Base-by-base conservation (phyloP, 2,113 vertebrate species). In the Tauraco erythrolophus region DNA sequence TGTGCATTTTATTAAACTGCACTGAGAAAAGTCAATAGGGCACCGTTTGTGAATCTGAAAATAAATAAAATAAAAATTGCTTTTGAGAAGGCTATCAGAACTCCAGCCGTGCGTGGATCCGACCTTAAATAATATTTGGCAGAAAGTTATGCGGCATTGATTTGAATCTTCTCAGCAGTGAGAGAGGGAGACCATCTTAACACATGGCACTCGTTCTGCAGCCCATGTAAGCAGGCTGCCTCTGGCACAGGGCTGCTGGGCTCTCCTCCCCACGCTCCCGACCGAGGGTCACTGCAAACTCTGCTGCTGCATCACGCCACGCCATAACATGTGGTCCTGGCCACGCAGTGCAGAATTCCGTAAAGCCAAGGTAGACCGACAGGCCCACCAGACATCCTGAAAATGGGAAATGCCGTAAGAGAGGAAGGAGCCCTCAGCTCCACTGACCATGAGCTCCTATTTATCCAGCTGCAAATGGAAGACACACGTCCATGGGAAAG, bases 271-370 rank as follows among this genome's bases (percentile, higher is more conserved):
- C 0, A 0, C 2, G 2, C 1, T 57, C 33, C 57, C 3, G 1
- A 21, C 0, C 0, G 33, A 88, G 64, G 21, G 14, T 66, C 50
- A 3, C 9, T 17, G n/a, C 1, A 5, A 72, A 50, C 37, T 19
- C 46, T 45, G 35, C 35, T 57, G n/a, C 53, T 11, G 2, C 25
- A 6, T 21, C 37, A 5, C 11, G 23, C 14, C 19, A 81, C 8
- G 3, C 19, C 8, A 1, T 24, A 43, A 19, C 53, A 50, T 0
- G 0, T 25, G 2, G 1, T 23, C 31, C 43, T 68, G 62, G 28
- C 19, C 28, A 14, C 8, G 7, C 16, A 31, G 33, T 6, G 35
- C 39, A 65, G 77, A 61, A 53, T n/a, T 88, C 75, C 81, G 25
- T 21, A 58, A 53, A 86, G 13, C 6, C 65, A 74, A 87, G 62